These are phyloP conservation scores for Eupeodes luniger DNA, from an alignment of 2,888 invertebrate genomes.

Conservation along the genomic window DNA sequence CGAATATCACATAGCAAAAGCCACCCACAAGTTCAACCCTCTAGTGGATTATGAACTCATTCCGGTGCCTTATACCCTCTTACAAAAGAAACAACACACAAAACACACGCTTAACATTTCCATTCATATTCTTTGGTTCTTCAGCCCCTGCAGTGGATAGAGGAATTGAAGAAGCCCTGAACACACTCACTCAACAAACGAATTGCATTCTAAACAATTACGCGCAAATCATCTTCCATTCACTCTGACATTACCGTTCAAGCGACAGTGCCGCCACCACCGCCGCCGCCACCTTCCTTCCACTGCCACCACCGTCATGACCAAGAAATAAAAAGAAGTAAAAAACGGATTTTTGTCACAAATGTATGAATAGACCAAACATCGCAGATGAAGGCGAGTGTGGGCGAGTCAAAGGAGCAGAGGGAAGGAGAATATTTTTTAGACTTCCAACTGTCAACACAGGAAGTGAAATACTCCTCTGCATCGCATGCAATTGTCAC, in stretches of 20 bases:
- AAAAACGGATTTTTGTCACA: constrained; percentile 23
- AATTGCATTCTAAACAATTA: constrained; percentile 76
- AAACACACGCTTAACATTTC: constrained; percentile 16
- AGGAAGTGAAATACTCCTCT: constrained; percentile 75
- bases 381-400: constrained; percentile 9
- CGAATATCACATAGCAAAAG: constrained; percentile 29
- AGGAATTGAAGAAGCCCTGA: constrained; percentile 1
- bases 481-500: constrained; percentile 74
- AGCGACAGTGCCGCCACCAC: constrained; percentile 40
- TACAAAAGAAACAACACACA: not conserved
- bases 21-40: constrained; percentile 46
- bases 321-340: constrained; percentile 17
- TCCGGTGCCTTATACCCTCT: not conserved
- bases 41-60: constrained; percentile 42
- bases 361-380: constrained; percentile 44
- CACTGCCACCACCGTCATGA: constrained; percentile 24
- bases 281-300: not conserved
- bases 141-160: not conserved
- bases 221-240: constrained; percentile 75
- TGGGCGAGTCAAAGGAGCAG: constrained; percentile 39
- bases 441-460: constrained; percentile 71
- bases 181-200: constrained; percentile 60
- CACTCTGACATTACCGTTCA: constrained; percentile 63
- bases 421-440: constrained; percentile 13
- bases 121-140: constrained; percentile 33